Base-by-base conservation (phyloP, 1,140 invertebrate species). In the Probaryconus sp. region DNA sequence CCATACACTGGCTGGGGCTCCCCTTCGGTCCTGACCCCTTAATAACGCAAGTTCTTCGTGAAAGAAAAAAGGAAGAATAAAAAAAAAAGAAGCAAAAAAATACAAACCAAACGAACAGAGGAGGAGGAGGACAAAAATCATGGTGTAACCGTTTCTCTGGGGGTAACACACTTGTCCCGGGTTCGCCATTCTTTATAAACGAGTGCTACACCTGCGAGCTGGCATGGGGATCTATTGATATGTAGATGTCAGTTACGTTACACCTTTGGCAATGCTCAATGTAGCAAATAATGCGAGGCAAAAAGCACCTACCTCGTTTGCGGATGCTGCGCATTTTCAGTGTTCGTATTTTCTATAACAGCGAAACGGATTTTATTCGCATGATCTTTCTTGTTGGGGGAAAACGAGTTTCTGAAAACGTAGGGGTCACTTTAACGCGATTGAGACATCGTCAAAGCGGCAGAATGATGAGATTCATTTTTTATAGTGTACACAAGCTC, bases 91-190 rank as follows among this genome's bases (percentile, higher is more conserved):
- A 35, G 17, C 16, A 38, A 3, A n/a, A 21, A 31, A 31, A 47
- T 42, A 38, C 38, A 50, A 37, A 37, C 24, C 20, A 16, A 40
- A 68, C 47, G 64, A 50, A 47, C 64, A 40, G 74, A 67, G 61
- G 48, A 50, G 50, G 64, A 51, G 47, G 43, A 75, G 78, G 65
- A 75, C 73, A 77, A 82, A 86, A 85, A 85, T 85, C 81, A 64
- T 78, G 80, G 80, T 83, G 84, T 84, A 87, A 87, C 85, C 85
- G 85, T 87, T 85, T 84, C 72, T 79, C 61, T 71, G 47, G 69
- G n/a, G 79, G 75, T 74, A 80, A 78, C 81, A 85, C 83, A 86
- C 84, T 86, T 86, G 85, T 84, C 76, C 80, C 38, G 73, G n/a
- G 75, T 79, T 79, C 77, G 72, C 68, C n/a, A n/a, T 81, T 79